Conservation (phyloP, 2,888 invertebrate genomes). For the Lycocerus yunnanus region DNA sequence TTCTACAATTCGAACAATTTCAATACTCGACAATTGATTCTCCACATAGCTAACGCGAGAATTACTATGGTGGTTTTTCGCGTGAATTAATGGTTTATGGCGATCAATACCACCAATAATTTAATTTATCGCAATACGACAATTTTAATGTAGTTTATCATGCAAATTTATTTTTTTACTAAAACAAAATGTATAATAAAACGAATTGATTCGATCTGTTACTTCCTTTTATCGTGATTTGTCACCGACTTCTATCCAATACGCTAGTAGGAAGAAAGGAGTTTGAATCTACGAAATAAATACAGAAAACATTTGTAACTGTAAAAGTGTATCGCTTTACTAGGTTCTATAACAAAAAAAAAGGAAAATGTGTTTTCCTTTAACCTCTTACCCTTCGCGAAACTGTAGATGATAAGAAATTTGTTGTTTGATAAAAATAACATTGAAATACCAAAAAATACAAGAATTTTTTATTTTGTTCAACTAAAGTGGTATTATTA, state of each 20-base stretch:
- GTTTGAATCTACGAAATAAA: constrained; percentile 16
- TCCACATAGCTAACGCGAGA: constrained; percentile 3
- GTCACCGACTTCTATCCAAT: constrained; percentile 19
- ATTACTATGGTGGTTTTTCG: neutral
- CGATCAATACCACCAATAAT: neutral
- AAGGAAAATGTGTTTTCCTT: constrained; percentile 24
- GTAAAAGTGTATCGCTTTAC: constrained; percentile 22
- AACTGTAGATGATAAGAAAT: neutral
- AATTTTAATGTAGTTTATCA: neutral
- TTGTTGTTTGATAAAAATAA: constrained; percentile 5
- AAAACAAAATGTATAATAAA: neutral
- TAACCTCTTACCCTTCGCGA: constrained; percentile 8
- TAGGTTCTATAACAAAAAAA: constrained; percentile 14
- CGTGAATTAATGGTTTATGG: neutral
- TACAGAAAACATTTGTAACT: constrained; percentile 26
- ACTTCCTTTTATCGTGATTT: constrained; percentile 22
- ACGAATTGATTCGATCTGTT: constrained; percentile 9
- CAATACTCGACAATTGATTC: constrained; percentile 9
- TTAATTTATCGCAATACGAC: neutral
- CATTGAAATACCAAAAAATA: neutral
- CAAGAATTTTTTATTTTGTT: neutral
- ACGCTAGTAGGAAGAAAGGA: constrained; percentile 4
- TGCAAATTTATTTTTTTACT: neutral
- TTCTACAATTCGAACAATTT: constrained; percentile 12
- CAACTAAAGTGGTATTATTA: neutral